These are phyloP conservation scores for Xiphophorus hellerii DNA, from an alignment of 2,113 vertebrate species.

Conservation along the genomic window DNA sequence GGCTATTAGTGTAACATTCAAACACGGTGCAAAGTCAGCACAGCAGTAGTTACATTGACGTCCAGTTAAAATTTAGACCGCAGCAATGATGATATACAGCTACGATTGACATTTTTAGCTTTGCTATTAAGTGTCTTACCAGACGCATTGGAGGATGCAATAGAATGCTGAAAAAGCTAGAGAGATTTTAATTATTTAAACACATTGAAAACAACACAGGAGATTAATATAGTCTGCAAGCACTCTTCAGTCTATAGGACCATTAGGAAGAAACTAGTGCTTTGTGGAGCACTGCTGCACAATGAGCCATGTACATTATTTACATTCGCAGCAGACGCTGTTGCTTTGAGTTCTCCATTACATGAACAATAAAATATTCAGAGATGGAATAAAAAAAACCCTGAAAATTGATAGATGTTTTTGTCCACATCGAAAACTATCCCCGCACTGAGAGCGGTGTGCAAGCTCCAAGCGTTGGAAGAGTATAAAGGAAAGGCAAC, in stretches of 20 bases:
- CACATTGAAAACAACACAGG: slow-evolving; percentile 6
- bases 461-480: not conserved
- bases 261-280: not conserved
- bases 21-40: slow-evolving; percentile 34
- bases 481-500: slow-evolving; percentile 27
- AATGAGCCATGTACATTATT: slow-evolving; percentile 34
- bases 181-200: slow-evolving; percentile 46
- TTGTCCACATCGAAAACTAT: slow-evolving; percentile 8
- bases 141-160: slow-evolving; percentile 16
- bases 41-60: slow-evolving; percentile 29
- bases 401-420: slow-evolving; percentile 28
- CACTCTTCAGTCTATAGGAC: slow-evolving; percentile 6
- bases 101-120: slow-evolving; percentile 41
- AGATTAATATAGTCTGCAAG: slow-evolving; percentile 6
- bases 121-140: slow-evolving; percentile 32
- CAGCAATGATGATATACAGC: slow-evolving; percentile 21
- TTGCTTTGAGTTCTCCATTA: slow-evolving; percentile 15
- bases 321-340: slow-evolving; percentile 18
- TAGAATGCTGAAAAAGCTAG: slow-evolving; percentile 25
- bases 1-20: slow-evolving; percentile 43
- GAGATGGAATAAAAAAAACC: not conserved
- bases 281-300: slow-evolving; percentile 24
- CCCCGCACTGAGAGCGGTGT: not conserved
- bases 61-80: slow-evolving; percentile 50
- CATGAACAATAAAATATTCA: slow-evolving; percentile 37